Conservation (phyloP, 2,888 invertebrate genomes). For the Archaeoteleia sp. region DNA sequence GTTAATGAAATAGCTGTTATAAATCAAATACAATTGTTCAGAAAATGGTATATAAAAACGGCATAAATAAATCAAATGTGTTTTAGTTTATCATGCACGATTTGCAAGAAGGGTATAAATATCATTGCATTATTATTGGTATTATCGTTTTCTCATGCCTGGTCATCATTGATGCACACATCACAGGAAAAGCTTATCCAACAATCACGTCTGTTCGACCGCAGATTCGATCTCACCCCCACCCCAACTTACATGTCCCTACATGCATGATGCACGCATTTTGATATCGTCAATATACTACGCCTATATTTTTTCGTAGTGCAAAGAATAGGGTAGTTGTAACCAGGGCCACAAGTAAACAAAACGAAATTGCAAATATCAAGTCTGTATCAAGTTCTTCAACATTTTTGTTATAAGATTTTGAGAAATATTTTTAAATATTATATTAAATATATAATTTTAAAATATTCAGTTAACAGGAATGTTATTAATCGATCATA, state of each 20-base stretch:
- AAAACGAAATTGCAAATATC: slow-evolving; percentile 10
- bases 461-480: no score
- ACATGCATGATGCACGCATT: slow-evolving; percentile 45
- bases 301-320: slow-evolving; percentile 1
- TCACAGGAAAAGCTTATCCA: slow-evolving; percentile 40
- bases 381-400: no score
- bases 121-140: slow-evolving; percentile 21
- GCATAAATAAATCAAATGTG: slow-evolving; percentile 19
- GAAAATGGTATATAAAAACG: slow-evolving; percentile 1
- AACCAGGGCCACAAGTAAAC: slow-evolving; percentile 25
- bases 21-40: no score
- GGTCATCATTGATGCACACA: slow-evolving; percentile 34
- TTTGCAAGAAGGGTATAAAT: slow-evolving; percentile 20
- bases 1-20: no score
- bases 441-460: no score
- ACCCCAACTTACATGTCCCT: slow-evolving; percentile 27
- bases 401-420: no score
- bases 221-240: slow-evolving; percentile 43
- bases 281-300: slow-evolving; percentile 37
- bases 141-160: slow-evolving; percentile 32
- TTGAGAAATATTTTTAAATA: no score
- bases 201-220: slow-evolving; percentile 36
- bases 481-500: no score
- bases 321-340: slow-evolving; percentile 10
- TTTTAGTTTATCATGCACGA: slow-evolving; percentile 3